A percentile compares a stretch with the other conserved stretches of the same genome.
phyloP scores from a whole-genome alignment of 2,888 invertebrate genomes.

The Anaspis maculata region DNA sequence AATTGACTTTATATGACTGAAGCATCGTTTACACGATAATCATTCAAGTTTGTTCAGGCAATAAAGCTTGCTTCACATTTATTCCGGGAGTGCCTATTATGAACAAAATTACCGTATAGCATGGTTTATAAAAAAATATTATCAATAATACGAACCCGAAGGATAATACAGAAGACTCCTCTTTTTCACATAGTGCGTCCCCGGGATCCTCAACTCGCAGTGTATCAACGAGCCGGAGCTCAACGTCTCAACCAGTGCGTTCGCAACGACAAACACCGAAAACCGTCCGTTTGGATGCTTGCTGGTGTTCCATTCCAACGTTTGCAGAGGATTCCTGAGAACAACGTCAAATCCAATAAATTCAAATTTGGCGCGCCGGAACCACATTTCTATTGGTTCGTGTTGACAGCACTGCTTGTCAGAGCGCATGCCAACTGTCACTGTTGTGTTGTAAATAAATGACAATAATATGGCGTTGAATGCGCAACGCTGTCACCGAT shows the following conservation, averaged over 20 bases:
- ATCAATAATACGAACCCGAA: conserved; percentile 1
- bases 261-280: conserved; percentile 32
- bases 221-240: conserved; percentile 35
- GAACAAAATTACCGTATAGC: too few species aligned
- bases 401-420: neutral
- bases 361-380: neutral
- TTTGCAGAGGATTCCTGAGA: conserved; percentile 32
- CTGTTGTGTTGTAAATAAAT: too few species aligned
- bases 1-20: too few species aligned
- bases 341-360: too few species aligned
- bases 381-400: too few species aligned
- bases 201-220: conserved; percentile 40
- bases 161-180: conserved; percentile 39
- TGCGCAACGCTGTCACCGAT: too few species aligned
- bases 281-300: conserved; percentile 31
- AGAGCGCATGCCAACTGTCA: conserved; percentile 1
- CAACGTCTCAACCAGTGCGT: conserved; percentile 25
- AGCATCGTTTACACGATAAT: too few species aligned
- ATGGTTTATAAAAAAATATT: neutral
- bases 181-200: conserved; percentile 39
- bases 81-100: too few species aligned
- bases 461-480: too few species aligned
- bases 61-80: too few species aligned
- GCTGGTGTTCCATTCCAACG: conserved; percentile 36
- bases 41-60: too few species aligned